Evolutionary conservation across 2,797 vertebrate genomes (phyloP).

Genomic region (Dallia pectoralis): DNA sequence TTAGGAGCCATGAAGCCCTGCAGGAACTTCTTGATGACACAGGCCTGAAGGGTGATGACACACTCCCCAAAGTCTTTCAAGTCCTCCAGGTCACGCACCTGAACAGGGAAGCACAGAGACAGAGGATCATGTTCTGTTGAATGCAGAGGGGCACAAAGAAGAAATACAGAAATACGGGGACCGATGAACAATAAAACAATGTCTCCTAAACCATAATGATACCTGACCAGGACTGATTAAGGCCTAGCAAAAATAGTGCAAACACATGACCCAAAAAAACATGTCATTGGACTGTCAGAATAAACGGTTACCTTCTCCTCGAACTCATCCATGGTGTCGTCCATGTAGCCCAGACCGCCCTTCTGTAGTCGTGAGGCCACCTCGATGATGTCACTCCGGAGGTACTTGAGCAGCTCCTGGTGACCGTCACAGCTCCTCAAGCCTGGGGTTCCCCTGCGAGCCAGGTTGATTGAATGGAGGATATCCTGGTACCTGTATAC

Average conservation of each 20-base stretch:
- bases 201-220: no score
- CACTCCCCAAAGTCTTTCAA: slow-evolving; percentile 94
- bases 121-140: not conserved
- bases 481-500: slow-evolving; percentile 88
- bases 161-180: not conserved
- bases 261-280: no score
- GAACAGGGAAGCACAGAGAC: slow-evolving; percentile 9
- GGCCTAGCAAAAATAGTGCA: no score
- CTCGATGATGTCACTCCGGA: slow-evolving; percentile 92
- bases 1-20: slow-evolving; percentile 99
- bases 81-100: slow-evolving; percentile 84
- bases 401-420: slow-evolving; percentile 86
- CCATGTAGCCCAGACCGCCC: slow-evolving; percentile 91
- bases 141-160: not conserved
- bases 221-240: no score
- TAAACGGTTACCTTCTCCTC: slow-evolving; percentile 77
- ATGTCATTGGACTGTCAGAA: not conserved
- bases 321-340: slow-evolving; percentile 71
- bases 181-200: not conserved
- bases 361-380: slow-evolving; percentile 92
- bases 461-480: slow-evolving; percentile 87
- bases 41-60: slow-evolving; percentile 89
- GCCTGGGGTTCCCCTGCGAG: slow-evolving; percentile 82
- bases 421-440: slow-evolving; percentile 88
- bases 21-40: slow-evolving; percentile 96